Conservation (phyloP, 2,113 vertebrate genomes). For the Oryzias curvinotus region DNA sequence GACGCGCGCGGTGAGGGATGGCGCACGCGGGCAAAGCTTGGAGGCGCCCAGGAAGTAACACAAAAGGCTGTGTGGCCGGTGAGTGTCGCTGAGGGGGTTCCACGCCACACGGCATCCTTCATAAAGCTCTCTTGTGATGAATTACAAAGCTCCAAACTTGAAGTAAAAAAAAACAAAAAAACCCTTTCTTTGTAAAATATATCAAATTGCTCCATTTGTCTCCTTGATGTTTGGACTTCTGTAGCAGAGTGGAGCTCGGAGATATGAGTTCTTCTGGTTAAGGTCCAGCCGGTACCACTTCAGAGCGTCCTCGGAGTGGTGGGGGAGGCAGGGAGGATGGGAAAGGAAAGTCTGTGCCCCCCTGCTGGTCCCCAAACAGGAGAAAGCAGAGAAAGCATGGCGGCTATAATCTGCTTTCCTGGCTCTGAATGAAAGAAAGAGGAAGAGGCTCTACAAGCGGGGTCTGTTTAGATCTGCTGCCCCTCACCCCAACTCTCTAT, state of each 20-base stretch:
- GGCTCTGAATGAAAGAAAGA: slow-evolving; percentile 80
- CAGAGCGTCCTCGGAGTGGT: slow-evolving; percentile 23
- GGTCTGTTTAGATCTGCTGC: slow-evolving; percentile 72
- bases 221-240: slow-evolving; percentile 4
- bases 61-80: slow-evolving; percentile 13
- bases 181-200: slow-evolving; percentile 18
- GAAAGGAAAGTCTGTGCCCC: slow-evolving; percentile 35
- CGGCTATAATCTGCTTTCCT: slow-evolving; percentile 81
- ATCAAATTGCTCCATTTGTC: slow-evolving; percentile 37
- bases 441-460: slow-evolving; percentile 73
- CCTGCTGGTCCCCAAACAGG: slow-evolving; percentile 43
- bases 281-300: slow-evolving; percentile 33
- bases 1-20: slow-evolving; percentile 24
- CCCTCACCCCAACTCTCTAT: slow-evolving; percentile 63
- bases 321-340: slow-evolving; percentile 15
- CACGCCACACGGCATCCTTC: slow-evolving; percentile 4
- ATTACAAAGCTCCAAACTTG: slow-evolving; percentile 24
- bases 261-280: slow-evolving; percentile 40
- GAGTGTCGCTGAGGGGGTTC: slow-evolving; percentile 22
- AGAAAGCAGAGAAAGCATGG: slow-evolving; percentile 65
- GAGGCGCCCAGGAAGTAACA: slow-evolving; percentile 32
- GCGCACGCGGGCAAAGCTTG: slow-evolving; percentile 15
- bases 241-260: slow-evolving; percentile 10
- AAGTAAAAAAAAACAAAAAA: background rate
- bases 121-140: slow-evolving; percentile 19